Percentiles rank a stretch among this genome's conserved stretches.
Evolutionary conservation across 2,888 invertebrate genomes (phyloP).

Genomic region (Mythimna ferrago): DNA sequence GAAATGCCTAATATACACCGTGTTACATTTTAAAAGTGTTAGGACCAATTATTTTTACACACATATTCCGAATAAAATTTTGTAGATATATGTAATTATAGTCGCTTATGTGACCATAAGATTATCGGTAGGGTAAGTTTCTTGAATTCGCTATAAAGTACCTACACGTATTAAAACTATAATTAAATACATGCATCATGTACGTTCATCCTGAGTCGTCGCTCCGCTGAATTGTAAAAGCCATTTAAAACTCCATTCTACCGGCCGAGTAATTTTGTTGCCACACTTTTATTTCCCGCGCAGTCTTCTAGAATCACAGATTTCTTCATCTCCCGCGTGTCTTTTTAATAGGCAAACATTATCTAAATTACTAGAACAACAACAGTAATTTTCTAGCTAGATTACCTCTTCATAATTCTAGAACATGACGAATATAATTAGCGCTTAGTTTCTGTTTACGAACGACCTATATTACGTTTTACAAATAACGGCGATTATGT

Average conservation of each 20-base stretch:
- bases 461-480: slow-evolving; percentile 15
- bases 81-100: not conserved
- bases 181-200: slow-evolving; percentile 8
- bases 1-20: not conserved
- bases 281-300: slow-evolving; percentile 24
- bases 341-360: slow-evolving; percentile 36
- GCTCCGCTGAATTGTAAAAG: slow-evolving; percentile 1
- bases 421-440: slow-evolving; percentile 30
- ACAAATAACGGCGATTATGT: slow-evolving; percentile 20
- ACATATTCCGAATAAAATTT: not conserved
- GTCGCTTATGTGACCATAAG: not conserved
- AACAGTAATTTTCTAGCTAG: slow-evolving; percentile 32
- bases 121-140: slow-evolving; percentile 2
- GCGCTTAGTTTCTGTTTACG: slow-evolving; percentile 14
- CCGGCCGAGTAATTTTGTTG: slow-evolving; percentile 19
- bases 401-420: slow-evolving; percentile 16
- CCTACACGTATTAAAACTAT: slow-evolving; percentile 17
- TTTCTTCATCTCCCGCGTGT: slow-evolving; percentile 51
- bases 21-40: not conserved
- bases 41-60: not conserved
- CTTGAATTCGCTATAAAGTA: slow-evolving; percentile 1
- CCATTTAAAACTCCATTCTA: slow-evolving; percentile 20
- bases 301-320: slow-evolving; percentile 60
- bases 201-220: not conserved
- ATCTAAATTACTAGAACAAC: slow-evolving; percentile 39